These are phyloP conservation scores for Alosa alosa DNA, from an alignment of 2,113 vertebrate species.

Conservation along the genomic window DNA sequence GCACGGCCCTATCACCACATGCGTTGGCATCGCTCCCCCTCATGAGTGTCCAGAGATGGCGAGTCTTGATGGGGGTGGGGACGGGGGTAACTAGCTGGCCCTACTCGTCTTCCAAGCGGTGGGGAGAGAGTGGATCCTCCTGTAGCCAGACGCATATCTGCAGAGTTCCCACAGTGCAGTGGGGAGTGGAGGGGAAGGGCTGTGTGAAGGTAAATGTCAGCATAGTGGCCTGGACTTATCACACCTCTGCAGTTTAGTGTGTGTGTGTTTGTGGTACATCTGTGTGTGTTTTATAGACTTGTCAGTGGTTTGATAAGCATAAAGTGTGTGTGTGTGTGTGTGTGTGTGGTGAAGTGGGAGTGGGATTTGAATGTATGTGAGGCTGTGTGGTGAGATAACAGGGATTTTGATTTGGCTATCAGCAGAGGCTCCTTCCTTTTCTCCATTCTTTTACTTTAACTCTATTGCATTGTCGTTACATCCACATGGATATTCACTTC, in stretches of 20 bases:
- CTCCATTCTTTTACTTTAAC: not conserved
- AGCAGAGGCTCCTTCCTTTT: not conserved
- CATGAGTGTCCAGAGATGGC: not conserved
- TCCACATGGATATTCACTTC: not conserved
- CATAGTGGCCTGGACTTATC: not conserved
- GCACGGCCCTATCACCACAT: slow-evolving; percentile 2
- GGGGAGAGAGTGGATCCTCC: not conserved
- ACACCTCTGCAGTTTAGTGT: not conserved
- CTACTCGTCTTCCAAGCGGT: not conserved
- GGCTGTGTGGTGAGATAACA: not conserved
- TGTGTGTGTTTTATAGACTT: too few relatives aligned
- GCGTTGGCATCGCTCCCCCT: not conserved
- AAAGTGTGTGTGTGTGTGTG: not conserved
- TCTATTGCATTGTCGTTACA: not conserved
- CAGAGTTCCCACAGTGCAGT: not conserved
- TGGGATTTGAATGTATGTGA: not conserved
- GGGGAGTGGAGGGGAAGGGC: not conserved
- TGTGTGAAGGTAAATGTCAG: not conserved
- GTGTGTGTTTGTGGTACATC: not conserved
- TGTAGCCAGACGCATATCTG: not conserved
- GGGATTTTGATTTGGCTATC: slow-evolving; percentile 35
- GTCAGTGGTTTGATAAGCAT: too few relatives aligned
- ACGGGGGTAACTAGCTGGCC: not conserved
- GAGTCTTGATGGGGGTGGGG: not conserved
- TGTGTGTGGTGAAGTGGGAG: not conserved